phyloP scores from a whole-genome alignment of 2,888 invertebrate species.

The Drosophila rellima region DNA sequence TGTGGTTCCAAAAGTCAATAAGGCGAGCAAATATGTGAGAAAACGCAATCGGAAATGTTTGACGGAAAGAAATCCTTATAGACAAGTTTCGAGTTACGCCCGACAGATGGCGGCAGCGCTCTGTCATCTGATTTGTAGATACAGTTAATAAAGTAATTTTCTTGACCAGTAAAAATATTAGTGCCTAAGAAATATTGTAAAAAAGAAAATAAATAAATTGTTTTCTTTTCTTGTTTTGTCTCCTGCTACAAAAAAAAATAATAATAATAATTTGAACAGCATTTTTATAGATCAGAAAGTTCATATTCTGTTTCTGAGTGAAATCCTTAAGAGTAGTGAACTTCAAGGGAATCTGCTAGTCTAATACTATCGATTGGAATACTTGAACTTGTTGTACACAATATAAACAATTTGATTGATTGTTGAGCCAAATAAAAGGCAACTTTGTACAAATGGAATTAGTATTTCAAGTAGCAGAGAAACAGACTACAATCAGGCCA shows the following conservation, averaged over 20 bases:
- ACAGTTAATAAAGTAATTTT: no score
- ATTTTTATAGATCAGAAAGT: neutral
- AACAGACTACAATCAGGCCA: slow-evolving; percentile 6
- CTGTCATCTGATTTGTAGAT: neutral
- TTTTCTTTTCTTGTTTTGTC: no score
- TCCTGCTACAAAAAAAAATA: no score
- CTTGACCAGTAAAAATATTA: no score
- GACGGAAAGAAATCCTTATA: neutral
- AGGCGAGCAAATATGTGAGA: neutral
- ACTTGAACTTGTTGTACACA: neutral
- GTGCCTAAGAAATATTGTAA: no score
- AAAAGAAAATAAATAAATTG: no score
- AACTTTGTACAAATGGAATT: slow-evolving; percentile 53
- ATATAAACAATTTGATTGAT: slow-evolving; percentile 68
- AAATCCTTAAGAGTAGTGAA: neutral
- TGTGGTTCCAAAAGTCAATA: neutral
- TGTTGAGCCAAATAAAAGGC: slow-evolving; percentile 43
- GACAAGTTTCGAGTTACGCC: neutral
- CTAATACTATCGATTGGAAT: neutral
- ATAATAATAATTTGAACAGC: no score
- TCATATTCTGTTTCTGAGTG: neutral
- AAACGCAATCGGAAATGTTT: neutral
- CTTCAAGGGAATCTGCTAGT: neutral
- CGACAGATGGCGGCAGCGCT: slow-evolving; percentile 2
- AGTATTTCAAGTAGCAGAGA: slow-evolving; percentile 45